Base-by-base conservation (phyloP, 1,140 invertebrate genomes). In the Drosophila fuyamai region DNA sequence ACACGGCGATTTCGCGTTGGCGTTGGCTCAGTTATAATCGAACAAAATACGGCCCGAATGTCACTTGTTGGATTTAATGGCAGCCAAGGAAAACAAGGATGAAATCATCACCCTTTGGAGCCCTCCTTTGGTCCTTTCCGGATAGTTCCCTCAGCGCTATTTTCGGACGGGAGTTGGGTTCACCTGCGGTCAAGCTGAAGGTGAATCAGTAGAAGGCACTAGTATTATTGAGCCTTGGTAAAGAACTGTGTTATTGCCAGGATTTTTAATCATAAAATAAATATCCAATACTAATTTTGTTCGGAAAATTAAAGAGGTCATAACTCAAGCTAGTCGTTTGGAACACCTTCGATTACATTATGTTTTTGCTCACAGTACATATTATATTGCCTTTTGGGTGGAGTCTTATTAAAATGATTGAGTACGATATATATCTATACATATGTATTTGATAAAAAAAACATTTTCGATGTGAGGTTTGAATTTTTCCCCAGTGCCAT, bases 1-100 rank as follows among this genome's bases (percentile, higher is more conserved):
- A 77, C 74, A 70, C 56, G 43, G 44, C 40, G 61, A 76, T 76
- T 86, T 68, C 59, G 60, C 50, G 50, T 76, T 81, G 44, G 75
- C 41, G 66, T 67, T 65, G 43, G 72, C 27, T 53, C 44, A 48
- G 74, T 29, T 81, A 82, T 70, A 71, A 72, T 85, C 51, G 57
- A 76, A 44, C 70, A 71, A 65, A 81, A 67, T 63, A 62, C 73
- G 76, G 38, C 53, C 66, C 38, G 18, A 81, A 48, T 76, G 71
- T 74, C 82, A 88, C 75, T 79, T 82, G 75, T 81, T 55, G 65
- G 46, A 27, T 9, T 16, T 43, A 32, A 59, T 53, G 6, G 57
- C 12, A 5, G 13, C 27, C 27, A 55, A 40, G 1, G 41, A 53
- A 65, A 78, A 70, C 67, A 81, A 46, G 59, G 32, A 53, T 46